A percentile compares a stretch with the other conserved stretches of the same genome.
phyloP scores from a whole-genome alignment of 2,797 vertebrate genomes.

The Eleutherodactylus coqui region DNA sequence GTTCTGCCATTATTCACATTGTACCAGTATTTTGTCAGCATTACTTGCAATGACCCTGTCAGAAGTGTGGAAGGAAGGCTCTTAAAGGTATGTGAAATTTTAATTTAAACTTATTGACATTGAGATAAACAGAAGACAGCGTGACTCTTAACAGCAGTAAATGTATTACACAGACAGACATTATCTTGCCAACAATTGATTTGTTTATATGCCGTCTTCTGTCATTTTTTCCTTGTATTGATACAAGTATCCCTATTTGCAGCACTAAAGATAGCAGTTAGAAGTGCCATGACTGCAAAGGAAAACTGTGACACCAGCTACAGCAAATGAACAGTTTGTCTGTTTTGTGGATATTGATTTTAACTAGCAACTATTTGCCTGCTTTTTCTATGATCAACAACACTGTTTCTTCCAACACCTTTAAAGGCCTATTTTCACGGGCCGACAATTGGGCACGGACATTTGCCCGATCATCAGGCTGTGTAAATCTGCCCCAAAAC shows the following conservation, averaged over 20 bases:
- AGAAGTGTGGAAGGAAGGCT: constrained; percentile 85
- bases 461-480: no score
- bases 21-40: constrained; percentile 85
- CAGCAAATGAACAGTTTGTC: background rate
- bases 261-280: constrained; percentile 21
- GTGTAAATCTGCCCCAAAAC: no score
- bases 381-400: background rate
- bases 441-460: no score
- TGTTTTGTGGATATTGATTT: constrained; percentile 1
- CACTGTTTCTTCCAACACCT: background rate
- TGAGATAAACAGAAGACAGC: constrained; percentile 49
- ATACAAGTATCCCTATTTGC: background rate
- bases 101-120: constrained; percentile 57
- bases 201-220: constrained; percentile 20
- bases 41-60: constrained; percentile 82
- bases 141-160: constrained; percentile 34
- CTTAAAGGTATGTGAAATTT: constrained; percentile 83
- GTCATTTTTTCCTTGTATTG: constrained; percentile 9
- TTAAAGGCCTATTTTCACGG: no score
- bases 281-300: background rate
- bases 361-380: background rate
- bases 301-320: background rate
- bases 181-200: constrained; percentile 52
- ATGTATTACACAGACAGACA: constrained; percentile 27
- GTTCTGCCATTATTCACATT: constrained; percentile 86